phyloP scores from a whole-genome alignment of 1,140 invertebrate species.

The Calosoma granatense region DNA sequence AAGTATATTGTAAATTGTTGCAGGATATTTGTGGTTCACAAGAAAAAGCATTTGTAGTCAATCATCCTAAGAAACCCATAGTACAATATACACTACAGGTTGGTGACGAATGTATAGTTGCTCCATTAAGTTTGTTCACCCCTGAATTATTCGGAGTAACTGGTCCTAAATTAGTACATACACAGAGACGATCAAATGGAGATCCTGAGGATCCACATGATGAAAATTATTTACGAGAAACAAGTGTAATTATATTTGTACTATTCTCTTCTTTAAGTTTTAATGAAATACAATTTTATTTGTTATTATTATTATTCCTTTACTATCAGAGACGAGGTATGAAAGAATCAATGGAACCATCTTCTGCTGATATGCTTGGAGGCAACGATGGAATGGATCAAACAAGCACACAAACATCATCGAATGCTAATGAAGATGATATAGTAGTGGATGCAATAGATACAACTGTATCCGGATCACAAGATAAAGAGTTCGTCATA shows the following conservation, averaged over 20 bases:
- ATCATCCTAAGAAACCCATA: slow-evolving; percentile 57
- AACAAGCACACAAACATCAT: slow-evolving; percentile 32
- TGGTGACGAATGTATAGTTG: slow-evolving; percentile 88
- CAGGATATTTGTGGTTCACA: slow-evolving; percentile 73
- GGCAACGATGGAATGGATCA: slow-evolving; percentile 24
- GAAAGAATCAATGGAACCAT: slow-evolving; percentile 51
- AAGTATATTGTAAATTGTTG: neutral
- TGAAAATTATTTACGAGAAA: slow-evolving; percentile 82
- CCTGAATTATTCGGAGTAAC: slow-evolving; percentile 82
- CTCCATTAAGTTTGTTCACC: slow-evolving; percentile 78
- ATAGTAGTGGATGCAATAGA: slow-evolving; percentile 72
- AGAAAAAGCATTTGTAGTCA: slow-evolving; percentile 67
- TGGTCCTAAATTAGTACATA: slow-evolving; percentile 57
- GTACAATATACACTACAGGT: slow-evolving; percentile 72
- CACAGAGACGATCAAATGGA: slow-evolving; percentile 62
- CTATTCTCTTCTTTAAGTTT: no score
- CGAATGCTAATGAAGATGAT: slow-evolving; percentile 56
- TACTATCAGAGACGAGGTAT: slow-evolving; percentile 36
- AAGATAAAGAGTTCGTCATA: slow-evolving; percentile 50
- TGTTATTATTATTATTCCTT: no score
- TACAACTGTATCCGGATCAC: slow-evolving; percentile 36
- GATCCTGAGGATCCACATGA: slow-evolving; percentile 91
- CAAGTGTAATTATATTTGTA: slow-evolving; percentile 48
- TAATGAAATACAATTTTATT: no score
- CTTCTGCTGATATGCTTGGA: slow-evolving; percentile 25